Evolutionary conservation across 2,888 invertebrate genomes (phyloP).

Genomic region (Phaonia tiefii): DNA sequence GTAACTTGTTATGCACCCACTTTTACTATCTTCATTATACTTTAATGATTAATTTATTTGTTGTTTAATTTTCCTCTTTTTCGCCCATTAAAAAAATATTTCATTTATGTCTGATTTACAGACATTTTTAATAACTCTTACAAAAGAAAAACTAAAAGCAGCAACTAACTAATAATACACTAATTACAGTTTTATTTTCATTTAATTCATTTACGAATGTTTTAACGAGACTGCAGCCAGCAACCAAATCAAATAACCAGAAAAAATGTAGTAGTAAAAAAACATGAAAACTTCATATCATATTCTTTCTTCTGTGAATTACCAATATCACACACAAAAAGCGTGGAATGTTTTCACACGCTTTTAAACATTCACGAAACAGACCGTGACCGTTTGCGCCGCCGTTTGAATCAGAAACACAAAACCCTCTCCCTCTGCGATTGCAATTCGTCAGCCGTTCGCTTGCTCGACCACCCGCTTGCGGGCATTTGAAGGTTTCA

Average conservation of each 20-base stretch:
- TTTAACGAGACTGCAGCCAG: constrained; percentile 10
- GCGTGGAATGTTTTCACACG: constrained; percentile 61
- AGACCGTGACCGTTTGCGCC: constrained; percentile 52
- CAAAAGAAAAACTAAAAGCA: background rate
- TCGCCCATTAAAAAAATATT: background rate
- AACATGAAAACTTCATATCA: too few relatives aligned
- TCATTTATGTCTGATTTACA: constrained; percentile 2
- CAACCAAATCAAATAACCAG: background rate
- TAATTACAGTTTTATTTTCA: constrained; percentile 54
- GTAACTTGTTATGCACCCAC: too few relatives aligned
- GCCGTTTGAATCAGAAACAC: background rate
- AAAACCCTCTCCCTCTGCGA: background rate
- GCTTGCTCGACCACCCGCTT: too few relatives aligned
- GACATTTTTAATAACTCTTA: background rate
- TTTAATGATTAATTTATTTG: too few relatives aligned
- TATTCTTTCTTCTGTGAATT: constrained; percentile 21
- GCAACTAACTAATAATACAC: constrained; percentile 22
- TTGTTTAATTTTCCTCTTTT: too few relatives aligned
- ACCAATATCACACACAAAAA: constrained; percentile 38
- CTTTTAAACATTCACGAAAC: constrained; percentile 58
- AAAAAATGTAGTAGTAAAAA: background rate
- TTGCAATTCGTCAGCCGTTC: too few relatives aligned
- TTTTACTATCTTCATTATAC: too few relatives aligned
- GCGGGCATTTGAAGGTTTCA: background rate
- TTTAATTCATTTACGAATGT: constrained; percentile 45